Evolutionary conservation across 1,140 invertebrate genomes (phyloP), one percentile per base, ranked within the genome.

Genomic region (Spodoptera frugiperda): DNA sequence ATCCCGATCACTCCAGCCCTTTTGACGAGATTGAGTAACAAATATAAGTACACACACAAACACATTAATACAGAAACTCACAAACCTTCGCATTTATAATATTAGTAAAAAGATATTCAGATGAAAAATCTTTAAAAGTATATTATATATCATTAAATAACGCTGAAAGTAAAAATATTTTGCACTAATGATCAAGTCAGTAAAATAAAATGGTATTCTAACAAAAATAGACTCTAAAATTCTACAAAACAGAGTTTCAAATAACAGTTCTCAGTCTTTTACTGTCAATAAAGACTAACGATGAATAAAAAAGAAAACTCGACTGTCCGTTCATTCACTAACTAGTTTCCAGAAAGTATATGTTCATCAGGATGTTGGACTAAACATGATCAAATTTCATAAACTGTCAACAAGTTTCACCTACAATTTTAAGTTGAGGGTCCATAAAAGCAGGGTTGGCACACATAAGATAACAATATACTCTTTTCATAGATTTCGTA

Each of bases 401-500:
- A 63, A 75, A 53, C 72, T 53, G 57, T 75, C 57, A 75, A 44
- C 72, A 75, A 75, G 19, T 75, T 74, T 75, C 59, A 19, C 53
- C 53, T 46, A 21, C 11, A 55, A 25, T 72, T 72, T 72, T 17
- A 57, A 72, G 39, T 30, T n/a, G 19, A 72, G 17, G 44, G 30
- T 25, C 21, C 44, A n/a, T 51, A 9, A 25, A 30, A 12, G 17
- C 17, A 72, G 68, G 68, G 68, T 30, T 72, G 30, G 0, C 39
- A 11, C 17, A 11, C 12, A 10, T 11, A 17, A 9, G 25, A 19
- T 8, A 17, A 6, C 6, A 21, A 3, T 21, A 3, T 54, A 12
- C 25, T 25, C 25, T 25, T 25, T n/a, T n/a, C n/a, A n/a, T n/a
- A n/a, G n/a, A n/a, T n/a, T n/a, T n/a, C n/a, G n/a, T n/a, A n/a